These are phyloP conservation scores for Tolypeutes matacus DNA, from an alignment of 2,797 vertebrate genomes.

Conservation along the genomic window DNA sequence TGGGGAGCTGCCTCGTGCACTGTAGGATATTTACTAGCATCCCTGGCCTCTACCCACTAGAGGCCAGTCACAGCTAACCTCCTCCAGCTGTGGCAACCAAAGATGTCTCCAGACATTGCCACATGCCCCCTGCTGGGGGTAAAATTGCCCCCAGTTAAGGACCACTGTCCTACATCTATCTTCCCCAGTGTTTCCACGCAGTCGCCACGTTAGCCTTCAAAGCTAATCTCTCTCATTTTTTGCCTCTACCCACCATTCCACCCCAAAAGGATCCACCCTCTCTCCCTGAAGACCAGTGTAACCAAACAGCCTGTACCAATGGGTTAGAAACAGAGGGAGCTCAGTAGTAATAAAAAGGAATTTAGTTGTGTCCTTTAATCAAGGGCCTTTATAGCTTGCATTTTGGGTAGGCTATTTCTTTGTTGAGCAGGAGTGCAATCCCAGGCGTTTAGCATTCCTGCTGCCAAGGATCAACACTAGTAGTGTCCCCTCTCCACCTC, in stretches of 20 bases:
- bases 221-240: neutral
- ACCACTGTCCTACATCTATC: neutral
- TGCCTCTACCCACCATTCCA: neutral
- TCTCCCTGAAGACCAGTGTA: neutral
- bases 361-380: neutral
- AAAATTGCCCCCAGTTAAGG: neutral
- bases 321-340: neutral
- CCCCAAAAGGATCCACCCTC: neutral
- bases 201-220: neutral
- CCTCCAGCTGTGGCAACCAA: neutral
- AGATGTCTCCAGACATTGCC: neutral
- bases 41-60: too few species aligned
- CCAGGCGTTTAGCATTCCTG: neutral
- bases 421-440: neutral
- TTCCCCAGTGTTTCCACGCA: neutral
- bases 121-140: neutral
- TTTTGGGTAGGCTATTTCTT: neutral
- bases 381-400: neutral
- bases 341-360: neutral
- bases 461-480: neutral
- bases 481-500: too few species aligned
- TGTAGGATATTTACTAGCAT: neutral
- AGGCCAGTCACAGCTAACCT: neutral
- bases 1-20: neutral
- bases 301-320: neutral